Percentiles rank a stretch among this genome's conserved stretches.
These are phyloP conservation scores for Metellina segmentata DNA, from an alignment of 2,888 invertebrate species.

Conservation along the genomic window DNA sequence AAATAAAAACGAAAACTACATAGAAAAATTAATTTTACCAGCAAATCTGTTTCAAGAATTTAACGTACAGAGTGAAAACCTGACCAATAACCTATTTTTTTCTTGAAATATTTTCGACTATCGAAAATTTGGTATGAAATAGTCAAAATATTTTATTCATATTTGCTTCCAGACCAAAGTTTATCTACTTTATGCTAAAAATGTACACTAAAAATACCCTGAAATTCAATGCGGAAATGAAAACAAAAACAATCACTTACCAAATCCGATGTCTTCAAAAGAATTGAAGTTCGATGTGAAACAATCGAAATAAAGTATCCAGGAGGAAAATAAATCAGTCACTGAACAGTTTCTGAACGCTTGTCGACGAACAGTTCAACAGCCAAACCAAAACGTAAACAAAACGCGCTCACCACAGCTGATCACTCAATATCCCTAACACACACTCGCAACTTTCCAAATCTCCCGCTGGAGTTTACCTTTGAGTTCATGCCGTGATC, in stretches of 20 bases:
- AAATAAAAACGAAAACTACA: too few species aligned
- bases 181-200: too few species aligned
- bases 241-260: not conserved
- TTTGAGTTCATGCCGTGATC: constrained; percentile 38
- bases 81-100: too few species aligned
- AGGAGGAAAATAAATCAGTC: not conserved
- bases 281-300: not conserved
- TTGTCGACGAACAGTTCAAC: not conserved
- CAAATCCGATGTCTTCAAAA: not conserved
- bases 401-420: constrained; percentile 28
- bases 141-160: too few species aligned
- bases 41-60: too few species aligned
- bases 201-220: too few species aligned
- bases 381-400: not conserved
- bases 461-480: constrained; percentile 50
- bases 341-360: not conserved
- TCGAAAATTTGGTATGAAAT: too few species aligned
- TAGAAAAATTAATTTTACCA: too few species aligned
- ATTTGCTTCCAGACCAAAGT: too few species aligned
- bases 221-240: not conserved
- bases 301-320: not conserved
- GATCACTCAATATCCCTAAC: constrained; percentile 31
- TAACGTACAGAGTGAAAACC: too few species aligned
- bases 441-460: constrained; percentile 37
- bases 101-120: too few species aligned